Evolutionary conservation across 2,797 vertebrate species (phyloP).

Genomic region (Fistularia tabacaria): DNA sequence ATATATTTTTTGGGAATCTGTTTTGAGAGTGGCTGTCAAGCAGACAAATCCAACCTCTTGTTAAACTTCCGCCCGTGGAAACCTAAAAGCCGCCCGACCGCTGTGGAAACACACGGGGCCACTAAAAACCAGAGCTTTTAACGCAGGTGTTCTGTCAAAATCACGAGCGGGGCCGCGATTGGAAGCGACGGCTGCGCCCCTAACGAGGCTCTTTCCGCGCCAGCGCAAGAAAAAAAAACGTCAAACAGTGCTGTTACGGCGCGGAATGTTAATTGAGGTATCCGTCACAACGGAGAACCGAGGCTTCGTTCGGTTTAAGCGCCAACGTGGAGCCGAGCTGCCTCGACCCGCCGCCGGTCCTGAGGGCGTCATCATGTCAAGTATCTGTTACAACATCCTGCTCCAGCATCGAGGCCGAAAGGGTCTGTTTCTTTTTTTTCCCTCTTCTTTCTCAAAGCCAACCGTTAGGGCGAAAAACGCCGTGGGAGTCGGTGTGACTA

Average conservation of each 20-base stretch:
- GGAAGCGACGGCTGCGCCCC: slow-evolving; percentile 4
- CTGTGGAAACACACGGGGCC: slow-evolving; percentile 22
- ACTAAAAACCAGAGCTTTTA: slow-evolving; percentile 20
- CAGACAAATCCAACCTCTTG: slow-evolving; percentile 13
- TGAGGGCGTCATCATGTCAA: slow-evolving; percentile 30
- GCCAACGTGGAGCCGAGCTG: slow-evolving; percentile 32
- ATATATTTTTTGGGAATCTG: slow-evolving; percentile 1
- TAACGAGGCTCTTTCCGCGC: not conserved
- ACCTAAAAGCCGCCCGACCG: slow-evolving; percentile 37
- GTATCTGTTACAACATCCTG: slow-evolving; percentile 49
- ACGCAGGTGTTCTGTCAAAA: slow-evolving; percentile 41
- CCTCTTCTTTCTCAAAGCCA: slow-evolving; percentile 3
- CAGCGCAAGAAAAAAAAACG: slow-evolving; percentile 45
- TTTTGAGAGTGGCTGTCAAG: slow-evolving; percentile 19
- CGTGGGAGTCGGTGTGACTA: no score
- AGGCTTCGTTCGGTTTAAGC: slow-evolving; percentile 32
- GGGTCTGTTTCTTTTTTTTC: slow-evolving; percentile 13
- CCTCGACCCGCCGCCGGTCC: slow-evolving; percentile 43
- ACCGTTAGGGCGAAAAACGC: no score
- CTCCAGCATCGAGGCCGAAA: slow-evolving; percentile 24
- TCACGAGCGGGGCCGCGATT: slow-evolving; percentile 22
- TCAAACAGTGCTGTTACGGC: slow-evolving; percentile 37
- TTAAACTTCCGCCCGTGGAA: slow-evolving; percentile 38
- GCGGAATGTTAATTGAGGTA: slow-evolving; percentile 66
- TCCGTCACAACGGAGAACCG: slow-evolving; percentile 59